Evolutionary conservation across 2,888 invertebrate species (phyloP).

Genomic region (Coelogynopora nodosa): DNA sequence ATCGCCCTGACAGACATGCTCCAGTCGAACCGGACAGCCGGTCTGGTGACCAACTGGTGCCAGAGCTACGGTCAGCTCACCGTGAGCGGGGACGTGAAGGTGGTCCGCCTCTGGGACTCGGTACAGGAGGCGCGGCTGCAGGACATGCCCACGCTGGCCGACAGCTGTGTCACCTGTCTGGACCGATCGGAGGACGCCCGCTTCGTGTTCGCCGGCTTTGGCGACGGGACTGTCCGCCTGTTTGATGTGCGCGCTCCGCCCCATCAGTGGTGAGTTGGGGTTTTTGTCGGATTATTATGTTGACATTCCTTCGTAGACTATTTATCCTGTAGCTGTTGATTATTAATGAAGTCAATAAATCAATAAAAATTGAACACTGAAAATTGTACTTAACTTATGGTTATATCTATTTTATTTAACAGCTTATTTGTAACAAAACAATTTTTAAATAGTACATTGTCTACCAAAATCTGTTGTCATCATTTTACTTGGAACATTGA

Average conservation of each 20-base stretch:
- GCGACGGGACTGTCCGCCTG: constrained; percentile 39
- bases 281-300: not conserved
- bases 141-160: constrained; percentile 34
- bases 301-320: not conserved
- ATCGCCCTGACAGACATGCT: constrained; percentile 39
- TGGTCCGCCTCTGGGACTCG: constrained; percentile 41
- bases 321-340: too few species aligned
- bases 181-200: constrained; percentile 39
- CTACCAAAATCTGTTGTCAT: too few species aligned
- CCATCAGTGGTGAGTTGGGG: not conserved
- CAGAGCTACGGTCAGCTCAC: constrained; percentile 37
- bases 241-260: constrained; percentile 41
- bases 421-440: too few species aligned
- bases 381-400: too few species aligned
- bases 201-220: constrained; percentile 34
- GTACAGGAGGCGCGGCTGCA: constrained; percentile 8
- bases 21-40: constrained; percentile 36
- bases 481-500: too few species aligned
- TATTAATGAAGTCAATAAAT: too few species aligned
- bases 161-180: constrained; percentile 35
- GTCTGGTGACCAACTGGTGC: constrained; percentile 37
- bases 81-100: constrained; percentile 35
- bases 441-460: too few species aligned
- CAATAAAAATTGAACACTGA: too few species aligned
- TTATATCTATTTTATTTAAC: too few species aligned